Percentiles rank a stretch among this genome's conserved stretches.
Conservation (phyloP, 2,113 vertebrate genomes). For the Microtus ochrogaster region DNA sequence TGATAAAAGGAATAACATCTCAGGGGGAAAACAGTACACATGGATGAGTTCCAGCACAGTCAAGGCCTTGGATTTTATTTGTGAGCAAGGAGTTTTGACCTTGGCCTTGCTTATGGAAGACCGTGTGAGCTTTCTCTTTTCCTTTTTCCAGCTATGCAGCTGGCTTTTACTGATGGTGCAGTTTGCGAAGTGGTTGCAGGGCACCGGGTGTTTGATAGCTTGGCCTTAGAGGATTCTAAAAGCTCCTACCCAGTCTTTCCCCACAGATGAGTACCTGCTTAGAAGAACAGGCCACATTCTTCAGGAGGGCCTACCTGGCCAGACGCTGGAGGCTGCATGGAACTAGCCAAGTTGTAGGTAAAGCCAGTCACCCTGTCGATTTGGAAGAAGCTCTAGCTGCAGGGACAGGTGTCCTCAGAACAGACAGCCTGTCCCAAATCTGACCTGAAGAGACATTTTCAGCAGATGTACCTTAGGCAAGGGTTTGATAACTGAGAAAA, state of each 20-base stretch:
- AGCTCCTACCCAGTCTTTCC: not conserved
- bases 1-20: constrained; percentile 49
- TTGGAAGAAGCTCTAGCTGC: too few relatives aligned
- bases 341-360: not conserved
- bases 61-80: constrained; percentile 47
- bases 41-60: constrained; percentile 11
- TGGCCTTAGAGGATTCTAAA: not conserved
- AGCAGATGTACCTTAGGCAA: not conserved
- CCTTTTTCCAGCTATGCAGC: constrained; percentile 36
- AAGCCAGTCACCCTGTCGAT: not conserved
- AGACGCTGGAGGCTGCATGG: not conserved
- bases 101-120: constrained; percentile 41
- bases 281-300: not conserved
- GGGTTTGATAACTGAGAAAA: not conserved
- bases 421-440: not conserved
- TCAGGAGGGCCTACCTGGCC: not conserved
- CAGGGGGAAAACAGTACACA: not conserved
- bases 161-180: constrained; percentile 28
- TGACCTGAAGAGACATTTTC: not conserved
- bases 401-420: not conserved
- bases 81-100: constrained; percentile 53
- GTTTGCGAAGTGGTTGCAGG: not conserved
- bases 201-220: not conserved
- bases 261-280: not conserved
- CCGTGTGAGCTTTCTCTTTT: not conserved